A percentile compares a stretch with the other conserved stretches of the same genome.
Conservation (phyloP, 2,888 invertebrate genomes). For the Lasioglossum morio region DNA sequence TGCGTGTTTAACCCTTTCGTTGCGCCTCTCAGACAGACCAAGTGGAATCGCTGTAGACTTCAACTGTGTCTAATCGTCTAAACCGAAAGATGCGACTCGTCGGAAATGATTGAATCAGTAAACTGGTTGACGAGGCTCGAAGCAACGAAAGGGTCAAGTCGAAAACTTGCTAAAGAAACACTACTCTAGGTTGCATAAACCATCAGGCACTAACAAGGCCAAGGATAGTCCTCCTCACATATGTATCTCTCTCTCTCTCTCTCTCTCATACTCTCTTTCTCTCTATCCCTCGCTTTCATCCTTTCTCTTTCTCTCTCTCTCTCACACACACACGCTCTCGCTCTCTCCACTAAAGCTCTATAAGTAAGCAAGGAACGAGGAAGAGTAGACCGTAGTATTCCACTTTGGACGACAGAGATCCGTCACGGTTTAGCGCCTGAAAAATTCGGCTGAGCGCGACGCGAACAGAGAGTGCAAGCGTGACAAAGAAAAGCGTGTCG, state of each 20-base stretch:
- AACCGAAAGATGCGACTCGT: not conserved
- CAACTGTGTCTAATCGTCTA: not conserved
- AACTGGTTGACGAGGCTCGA: not conserved
- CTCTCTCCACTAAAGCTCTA: constrained; percentile 47
- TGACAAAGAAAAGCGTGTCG: constrained; percentile 29
- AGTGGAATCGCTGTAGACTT: not conserved
- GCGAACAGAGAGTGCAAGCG: constrained; percentile 23
- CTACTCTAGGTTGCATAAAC: constrained; percentile 45
- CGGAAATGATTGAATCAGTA: not conserved
- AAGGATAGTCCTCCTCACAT: constrained; percentile 38
- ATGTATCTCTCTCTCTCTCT: constrained; percentile 19
- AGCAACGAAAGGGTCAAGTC: constrained; percentile 54
- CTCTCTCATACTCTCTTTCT: no score
- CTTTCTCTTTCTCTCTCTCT: not conserved
- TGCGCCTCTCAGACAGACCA: not conserved
- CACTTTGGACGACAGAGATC: constrained; percentile 72
- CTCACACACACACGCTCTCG: not conserved
- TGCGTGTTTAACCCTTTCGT: constrained; percentile 46
- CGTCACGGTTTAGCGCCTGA: constrained; percentile 43
- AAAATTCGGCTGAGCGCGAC: constrained; percentile 26
- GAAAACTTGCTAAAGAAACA: constrained; percentile 31
- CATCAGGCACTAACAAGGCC: constrained; percentile 52
- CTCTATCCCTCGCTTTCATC: not conserved
- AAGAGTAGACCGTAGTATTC: constrained; percentile 52
- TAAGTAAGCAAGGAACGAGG: constrained; percentile 55